These are phyloP conservation scores for Xylophagus ater DNA, from an alignment of 2,888 invertebrate species.

Conservation along the genomic window DNA sequence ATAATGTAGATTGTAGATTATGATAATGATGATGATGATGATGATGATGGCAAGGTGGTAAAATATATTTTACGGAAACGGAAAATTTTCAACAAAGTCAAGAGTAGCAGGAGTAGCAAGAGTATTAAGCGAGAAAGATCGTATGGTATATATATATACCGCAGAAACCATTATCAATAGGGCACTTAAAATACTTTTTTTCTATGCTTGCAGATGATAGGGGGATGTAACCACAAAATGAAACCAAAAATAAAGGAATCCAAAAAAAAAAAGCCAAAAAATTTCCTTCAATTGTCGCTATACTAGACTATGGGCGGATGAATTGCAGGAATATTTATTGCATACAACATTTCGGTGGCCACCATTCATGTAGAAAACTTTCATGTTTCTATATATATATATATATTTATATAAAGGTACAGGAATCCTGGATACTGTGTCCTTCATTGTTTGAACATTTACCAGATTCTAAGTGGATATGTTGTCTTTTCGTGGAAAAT, in stretches of 20 bases:
- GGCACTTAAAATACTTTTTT: constrained; percentile 16
- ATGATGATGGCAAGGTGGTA: too few species aligned
- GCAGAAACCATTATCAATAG: constrained; percentile 18
- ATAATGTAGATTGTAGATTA: too few species aligned
- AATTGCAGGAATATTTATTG: constrained; percentile 17
- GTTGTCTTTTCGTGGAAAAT: too few species aligned
- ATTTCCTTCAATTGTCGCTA: constrained; percentile 1
- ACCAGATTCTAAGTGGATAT: constrained; percentile 15
- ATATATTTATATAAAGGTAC: too few species aligned
- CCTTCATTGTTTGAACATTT: constrained; percentile 17
- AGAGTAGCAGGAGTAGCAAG: too few species aligned
- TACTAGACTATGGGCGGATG: constrained; percentile 16
- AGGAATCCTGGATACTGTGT: constrained; percentile 16
- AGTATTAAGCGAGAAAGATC: too few species aligned
- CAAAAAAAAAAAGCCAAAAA: constrained; percentile 6
- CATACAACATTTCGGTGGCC: constrained; percentile 6
- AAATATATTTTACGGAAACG: too few species aligned
- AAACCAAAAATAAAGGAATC: constrained; percentile 7
- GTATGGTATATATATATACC: too few species aligned
- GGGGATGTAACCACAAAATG: constrained; percentile 17
- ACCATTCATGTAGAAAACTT: too few species aligned
- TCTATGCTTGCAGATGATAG: constrained; percentile 16
- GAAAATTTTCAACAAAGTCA: too few species aligned
- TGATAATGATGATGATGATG: too few species aligned
- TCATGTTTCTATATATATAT: too few species aligned